Evolutionary conservation across 2,113 vertebrate species (phyloP).

Genomic region (Paraplagusia blochii): DNA sequence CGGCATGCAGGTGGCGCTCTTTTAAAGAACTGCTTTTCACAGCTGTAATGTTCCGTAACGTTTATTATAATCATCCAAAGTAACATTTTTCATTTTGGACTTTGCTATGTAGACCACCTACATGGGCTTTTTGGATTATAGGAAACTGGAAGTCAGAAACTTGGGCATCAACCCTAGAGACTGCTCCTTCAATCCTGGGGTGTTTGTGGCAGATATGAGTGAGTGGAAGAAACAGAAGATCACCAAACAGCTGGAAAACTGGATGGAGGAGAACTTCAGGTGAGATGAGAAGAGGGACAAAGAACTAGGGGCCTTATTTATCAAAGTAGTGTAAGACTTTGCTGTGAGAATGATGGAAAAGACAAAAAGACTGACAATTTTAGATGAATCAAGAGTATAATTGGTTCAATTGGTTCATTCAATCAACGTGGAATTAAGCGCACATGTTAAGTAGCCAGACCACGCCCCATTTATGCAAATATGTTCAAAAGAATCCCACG

Average conservation of each 20-base stretch:
- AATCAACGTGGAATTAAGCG: too few species aligned
- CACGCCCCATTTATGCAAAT: too few species aligned
- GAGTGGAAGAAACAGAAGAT: slow-evolving; percentile 92
- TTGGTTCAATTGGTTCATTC: too few species aligned
- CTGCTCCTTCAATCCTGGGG: slow-evolving; percentile 95
- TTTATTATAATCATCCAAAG: too few species aligned
- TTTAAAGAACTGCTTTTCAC: not conserved
- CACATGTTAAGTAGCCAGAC: too few species aligned
- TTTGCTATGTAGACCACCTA: slow-evolving; percentile 83
- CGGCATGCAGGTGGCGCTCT: slow-evolving; percentile 86
- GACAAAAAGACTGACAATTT: too few species aligned
- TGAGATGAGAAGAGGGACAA: slow-evolving; percentile 28
- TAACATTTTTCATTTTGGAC: slow-evolving; percentile 8
- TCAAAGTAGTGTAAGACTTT: too few species aligned
- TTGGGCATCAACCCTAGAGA: slow-evolving; percentile 91
- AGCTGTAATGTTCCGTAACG: too few species aligned
- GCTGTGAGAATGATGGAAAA: too few species aligned
- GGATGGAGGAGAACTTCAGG: slow-evolving; percentile 92
- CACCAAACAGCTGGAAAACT: slow-evolving; percentile 92
- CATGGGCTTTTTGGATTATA: slow-evolving; percentile 96
- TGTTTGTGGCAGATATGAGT: slow-evolving; percentile 88
- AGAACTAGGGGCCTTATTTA: too few species aligned
- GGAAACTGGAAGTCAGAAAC: slow-evolving; percentile 85
- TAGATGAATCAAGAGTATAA: too few species aligned
- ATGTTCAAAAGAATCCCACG: too few species aligned